Evolutionary conservation across 30 jellyfish, hydroid and myxozoan genomes (phyloP), one percentile per base, ranked within the genome.

Genomic region (Mastigias papua): DNA sequence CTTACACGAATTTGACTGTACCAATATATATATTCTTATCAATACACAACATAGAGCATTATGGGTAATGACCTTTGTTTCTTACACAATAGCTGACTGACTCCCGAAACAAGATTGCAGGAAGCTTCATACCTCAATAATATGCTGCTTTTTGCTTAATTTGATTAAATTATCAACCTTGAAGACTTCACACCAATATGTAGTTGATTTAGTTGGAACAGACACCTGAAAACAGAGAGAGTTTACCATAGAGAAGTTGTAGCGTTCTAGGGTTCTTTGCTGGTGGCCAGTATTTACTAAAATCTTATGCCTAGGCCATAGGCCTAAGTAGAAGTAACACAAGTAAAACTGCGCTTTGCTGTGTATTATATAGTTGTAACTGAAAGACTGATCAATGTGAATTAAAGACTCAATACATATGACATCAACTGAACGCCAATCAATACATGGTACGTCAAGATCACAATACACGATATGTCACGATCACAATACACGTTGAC

Each of bases 161-260:
- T 49, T 76, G 58, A 76, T 69, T 13, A 76, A 5, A 58, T 58
- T 76, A 10, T 51, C 74, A 10, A 76, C 20, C 33, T 76, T 76
- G n/a, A 49, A 76, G 15, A 58, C 87, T 32, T 76, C 87, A 76
- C 87, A 76, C 87, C 87, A 76, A 76, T 76, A 80, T 30, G 90
- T 80, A 6, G 90, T 80, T 31, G 34, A 4, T 33, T 17, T 13
- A 8, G 71, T 28, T 48, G 90, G 90, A 61, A 80, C 90, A 28
- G 71, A 11, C 22, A 76, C 87, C 84, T 73, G 46, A 65, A 65
- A 42, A 4, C 10, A 32, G 4, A 25, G 50, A 28, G 23, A 0
- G 7, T 60, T 60, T 60, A 4, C 13, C 13, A 42, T 8, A 42
- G 54, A 42, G n/a, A 19, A 60, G 33, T 6, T 11, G 21, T 21